Conservation (phyloP, 1,140 invertebrate species). For the Bombus confusus region DNA sequence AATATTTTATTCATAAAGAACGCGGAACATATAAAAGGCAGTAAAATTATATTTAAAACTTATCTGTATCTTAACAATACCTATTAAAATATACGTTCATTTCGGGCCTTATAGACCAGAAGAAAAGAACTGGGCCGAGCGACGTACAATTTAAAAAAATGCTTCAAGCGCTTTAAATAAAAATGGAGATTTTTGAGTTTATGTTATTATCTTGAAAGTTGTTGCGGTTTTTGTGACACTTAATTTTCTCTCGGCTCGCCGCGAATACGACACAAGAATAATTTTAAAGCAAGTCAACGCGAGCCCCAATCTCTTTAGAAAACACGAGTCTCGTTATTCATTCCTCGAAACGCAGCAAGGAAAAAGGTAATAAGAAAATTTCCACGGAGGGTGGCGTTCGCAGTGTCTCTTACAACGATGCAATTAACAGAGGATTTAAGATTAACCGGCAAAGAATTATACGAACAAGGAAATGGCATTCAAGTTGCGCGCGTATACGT, state of each 20-base stretch:
- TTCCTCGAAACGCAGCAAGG: background rate
- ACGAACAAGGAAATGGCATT: slow-evolving; percentile 45
- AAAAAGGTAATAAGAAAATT: background rate
- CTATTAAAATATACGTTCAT: no score
- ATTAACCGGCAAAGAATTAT: slow-evolving; percentile 56
- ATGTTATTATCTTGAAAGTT: background rate
- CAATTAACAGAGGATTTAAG: slow-evolving; percentile 60
- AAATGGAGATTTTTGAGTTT: no score
- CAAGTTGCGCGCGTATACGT: slow-evolving; percentile 32
- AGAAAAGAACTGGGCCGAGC: no score
- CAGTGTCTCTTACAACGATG: slow-evolving; percentile 31
- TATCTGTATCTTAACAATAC: no score
- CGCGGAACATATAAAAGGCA: no score
- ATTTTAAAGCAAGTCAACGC: background rate
- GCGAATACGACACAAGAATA: background rate
- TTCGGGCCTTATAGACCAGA: no score
- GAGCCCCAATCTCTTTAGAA: background rate
- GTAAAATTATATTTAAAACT: no score
- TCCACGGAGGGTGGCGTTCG: background rate
- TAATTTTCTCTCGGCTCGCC: background rate
- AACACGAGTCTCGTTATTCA: background rate
- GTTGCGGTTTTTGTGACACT: background rate
- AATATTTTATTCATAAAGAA: no score
- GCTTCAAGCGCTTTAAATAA: no score
- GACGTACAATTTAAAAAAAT: no score